Base-by-base conservation (phyloP, 2,113 vertebrate genomes). In the Myotis lucifugus region DNA sequence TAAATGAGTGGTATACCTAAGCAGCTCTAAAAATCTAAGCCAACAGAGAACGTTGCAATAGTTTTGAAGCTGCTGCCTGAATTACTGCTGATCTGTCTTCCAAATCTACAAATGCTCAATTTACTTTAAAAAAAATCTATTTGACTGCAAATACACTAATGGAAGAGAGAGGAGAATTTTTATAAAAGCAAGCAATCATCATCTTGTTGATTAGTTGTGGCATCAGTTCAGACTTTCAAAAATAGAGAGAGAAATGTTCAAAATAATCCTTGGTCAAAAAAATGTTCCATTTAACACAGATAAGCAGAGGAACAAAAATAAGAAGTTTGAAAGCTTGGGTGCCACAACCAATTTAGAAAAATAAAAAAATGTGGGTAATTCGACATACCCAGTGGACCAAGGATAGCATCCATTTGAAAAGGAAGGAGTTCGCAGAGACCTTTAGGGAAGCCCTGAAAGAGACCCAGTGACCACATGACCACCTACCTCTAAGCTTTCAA, bases 221-320 rank as follows among this genome's bases (percentile, higher is more conserved):
- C n/a, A 73, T 29, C 56, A 93, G 69, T 56, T 89, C 91, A 91
- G 72, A 93, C 59, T 93, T 70, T 72, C 72, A 66, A 79, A 96
- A 89, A 54, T 50, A 93, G 76, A 94, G 76, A 93, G 52, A 66
- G 61, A 96, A 93, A 92, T 76, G 32, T 84, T 95, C 73, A 86
- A 93, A 95, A 94, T 91, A 93, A 94, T 83, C 56, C 52, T 93
- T 90, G 76, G 46, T 91, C 69, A 94, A 97, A 90, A 90, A 42
- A 83, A 83, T 42, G 56, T 90, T 95, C n/a, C 46, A 83, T 86
- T 96, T 93, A 52, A 95, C 93, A 76, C n/a, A 21, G 25, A 42
- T 78, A 94, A 52, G 42, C 85, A 90, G n/a, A 69, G 37, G n/a
- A 85, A 95, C 85, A 97, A 95, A 96, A 91, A 92, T 79, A 96